These are phyloP conservation scores for Schizaphis graminum DNA, from an alignment of 2,888 invertebrate genomes.

Conservation along the genomic window DNA sequence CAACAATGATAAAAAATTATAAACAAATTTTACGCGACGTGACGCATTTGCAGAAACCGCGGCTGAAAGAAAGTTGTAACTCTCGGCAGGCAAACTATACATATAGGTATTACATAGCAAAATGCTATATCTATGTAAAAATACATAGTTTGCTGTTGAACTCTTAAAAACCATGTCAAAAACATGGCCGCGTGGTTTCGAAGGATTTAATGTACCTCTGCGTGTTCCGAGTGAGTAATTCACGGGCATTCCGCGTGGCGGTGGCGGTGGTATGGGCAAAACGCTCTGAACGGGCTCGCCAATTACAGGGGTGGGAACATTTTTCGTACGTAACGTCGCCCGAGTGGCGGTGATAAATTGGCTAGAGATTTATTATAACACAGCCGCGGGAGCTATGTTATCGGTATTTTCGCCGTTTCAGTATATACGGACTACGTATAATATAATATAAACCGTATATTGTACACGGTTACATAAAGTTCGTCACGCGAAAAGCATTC, in stretches of 20 bases:
- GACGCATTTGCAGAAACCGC: background rate
- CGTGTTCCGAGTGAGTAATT: constrained; percentile 22
- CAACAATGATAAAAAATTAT: background rate
- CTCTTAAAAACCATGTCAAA: constrained; percentile 17
- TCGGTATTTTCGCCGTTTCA: constrained; percentile 2
- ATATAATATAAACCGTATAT: background rate
- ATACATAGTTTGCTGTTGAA: background rate
- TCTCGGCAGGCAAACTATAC: background rate
- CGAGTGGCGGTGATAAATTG: constrained; percentile 27
- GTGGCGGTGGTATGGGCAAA: background rate
- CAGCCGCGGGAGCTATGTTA: background rate
- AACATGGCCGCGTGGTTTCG: constrained; percentile 29
- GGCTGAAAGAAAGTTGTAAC: background rate
- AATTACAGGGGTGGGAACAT: background rate
- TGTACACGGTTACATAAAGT: background rate
- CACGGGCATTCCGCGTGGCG: background rate
- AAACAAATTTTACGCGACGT: background rate
- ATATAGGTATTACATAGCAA: background rate
- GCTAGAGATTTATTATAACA: background rate
- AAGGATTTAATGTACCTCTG: constrained; percentile 4
- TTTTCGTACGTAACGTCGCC: background rate
- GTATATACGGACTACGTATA: too few species aligned
- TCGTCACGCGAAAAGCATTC: background rate
- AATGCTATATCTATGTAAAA: background rate
- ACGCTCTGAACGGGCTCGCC: background rate